These are phyloP conservation scores for Cydia pomonella DNA, from an alignment of 1,140 invertebrate species.

Conservation along the genomic window DNA sequence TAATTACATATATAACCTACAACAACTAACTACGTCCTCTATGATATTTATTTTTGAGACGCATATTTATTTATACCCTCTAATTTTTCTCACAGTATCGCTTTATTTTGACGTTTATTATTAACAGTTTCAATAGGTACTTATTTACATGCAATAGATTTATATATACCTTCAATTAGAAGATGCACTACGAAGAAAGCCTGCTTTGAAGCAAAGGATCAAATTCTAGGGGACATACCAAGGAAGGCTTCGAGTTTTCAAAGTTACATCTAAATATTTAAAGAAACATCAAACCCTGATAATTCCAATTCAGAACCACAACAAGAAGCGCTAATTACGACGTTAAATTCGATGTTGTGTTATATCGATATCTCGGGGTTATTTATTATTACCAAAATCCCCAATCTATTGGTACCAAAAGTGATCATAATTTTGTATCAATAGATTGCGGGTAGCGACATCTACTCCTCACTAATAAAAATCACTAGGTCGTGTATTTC, in stretches of 20 bases:
- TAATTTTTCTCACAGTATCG: conserved; percentile 79
- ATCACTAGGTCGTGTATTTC: conserved; percentile 33
- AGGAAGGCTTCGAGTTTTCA: conserved; percentile 51
- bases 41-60: conserved; percentile 77
- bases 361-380: conserved; percentile 63
- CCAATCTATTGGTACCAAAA: not conserved
- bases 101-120: conserved; percentile 79
- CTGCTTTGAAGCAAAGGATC: conserved; percentile 61
- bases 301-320: conserved; percentile 72
- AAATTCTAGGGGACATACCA: conserved; percentile 51
- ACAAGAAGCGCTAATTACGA: conserved; percentile 71
- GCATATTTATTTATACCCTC: conserved; percentile 64
- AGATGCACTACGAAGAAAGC: conserved; percentile 62
- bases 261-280: conserved; percentile 51
- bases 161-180: conserved; percentile 58
- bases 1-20: conserved; percentile 67
- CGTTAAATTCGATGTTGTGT: conserved; percentile 77
- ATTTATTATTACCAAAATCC: conserved; percentile 36
- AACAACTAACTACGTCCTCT: conserved; percentile 73
- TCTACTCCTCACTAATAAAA: conserved; percentile 54
- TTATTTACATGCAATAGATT: conserved; percentile 63
- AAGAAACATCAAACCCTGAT: conserved; percentile 77
- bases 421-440: not conserved
- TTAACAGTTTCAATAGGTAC: conserved; percentile 70
- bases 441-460: not conserved